Evolutionary conservation across 1,140 invertebrate genomes (phyloP), one percentile per base, ranked within the genome.

Genomic region (Drosophila grimshawi): DNA sequence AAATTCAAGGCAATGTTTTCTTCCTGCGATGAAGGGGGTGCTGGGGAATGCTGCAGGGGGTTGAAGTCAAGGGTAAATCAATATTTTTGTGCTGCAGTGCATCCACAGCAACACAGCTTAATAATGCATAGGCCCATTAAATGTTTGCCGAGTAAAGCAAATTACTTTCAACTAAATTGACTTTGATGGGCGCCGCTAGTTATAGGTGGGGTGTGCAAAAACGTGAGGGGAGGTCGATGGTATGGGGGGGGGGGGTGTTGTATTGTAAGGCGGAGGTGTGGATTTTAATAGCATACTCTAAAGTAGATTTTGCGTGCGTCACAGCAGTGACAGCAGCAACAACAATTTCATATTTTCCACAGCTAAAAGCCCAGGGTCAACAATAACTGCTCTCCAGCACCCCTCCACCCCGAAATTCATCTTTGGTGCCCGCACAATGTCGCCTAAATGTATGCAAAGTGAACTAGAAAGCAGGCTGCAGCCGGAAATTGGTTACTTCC

Each of bases 401-500:
- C 56, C 59, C 2, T 8, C 29, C 39, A 32, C 0, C 49, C 37
- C 19, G 41, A 35, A 5, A 2, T 0, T 3, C 45, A 32, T 19
- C 41, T 19, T 8, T n/a, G 30, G 35, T 5, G 39, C 57, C 51
- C 41, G 6, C 62, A 48, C 41, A 59, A 53, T 55, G 73, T 66
- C 37, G 70, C 69, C 71, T 52, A 72, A 81, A 73, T 70, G 60
- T 77, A 80, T 71, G 63, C 67, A 76, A 70, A 71, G 53, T 70
- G 51, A 73, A 51, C 67, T 65, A 62, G 76, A 56, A 61, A 46
- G 66, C 33, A 61, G 33, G 52, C 62, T 76, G 63, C 66, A 78
- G 60, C 57, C 81, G 82, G 78, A 86, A 86, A 86, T 86, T 81
- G 78, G 80, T 79, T 69, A 76, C 78, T 86, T 81, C 75, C 82